phyloP scores from a whole-genome alignment of 2,113 vertebrate species.

The Saccopteryx leptura region DNA sequence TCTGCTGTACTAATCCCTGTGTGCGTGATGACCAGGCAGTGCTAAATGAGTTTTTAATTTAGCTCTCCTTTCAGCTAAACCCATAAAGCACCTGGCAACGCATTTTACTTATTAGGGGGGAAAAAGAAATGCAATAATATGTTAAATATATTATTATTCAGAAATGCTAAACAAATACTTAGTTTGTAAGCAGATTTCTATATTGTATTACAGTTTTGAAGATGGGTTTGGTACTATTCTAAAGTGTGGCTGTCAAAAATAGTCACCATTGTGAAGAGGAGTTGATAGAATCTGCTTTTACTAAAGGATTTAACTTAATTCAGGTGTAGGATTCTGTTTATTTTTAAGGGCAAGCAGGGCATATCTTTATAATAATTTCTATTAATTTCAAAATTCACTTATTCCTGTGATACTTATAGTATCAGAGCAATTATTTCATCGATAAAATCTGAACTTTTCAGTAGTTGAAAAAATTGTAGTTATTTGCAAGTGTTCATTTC shows the following conservation, averaged over 20 bases:
- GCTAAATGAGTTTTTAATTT: constrained; percentile 79
- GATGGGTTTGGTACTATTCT: constrained; percentile 82
- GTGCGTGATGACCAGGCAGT: constrained; percentile 79
- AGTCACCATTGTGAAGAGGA: constrained; percentile 76
- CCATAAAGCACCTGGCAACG: constrained; percentile 80
- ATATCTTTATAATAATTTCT: constrained; percentile 73
- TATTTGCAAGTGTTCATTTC: constrained; percentile 56
- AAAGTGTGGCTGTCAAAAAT: constrained; percentile 80
- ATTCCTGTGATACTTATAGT: constrained; percentile 71
- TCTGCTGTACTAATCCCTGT: constrained; percentile 73
- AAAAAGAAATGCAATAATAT: constrained; percentile 79
- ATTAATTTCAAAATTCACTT: constrained; percentile 74
- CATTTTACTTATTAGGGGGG: constrained; percentile 74
- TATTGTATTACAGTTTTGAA: constrained; percentile 83
- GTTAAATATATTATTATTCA: constrained; percentile 83
- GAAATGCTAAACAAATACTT: constrained; percentile 84
- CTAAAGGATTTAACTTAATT: constrained; percentile 86
- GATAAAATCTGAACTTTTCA: constrained; percentile 63
- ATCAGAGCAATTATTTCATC: constrained; percentile 62
- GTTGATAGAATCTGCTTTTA: constrained; percentile 80
- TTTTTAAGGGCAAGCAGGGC: constrained; percentile 82
- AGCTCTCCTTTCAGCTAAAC: constrained; percentile 78
- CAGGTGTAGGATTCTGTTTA: constrained; percentile 82
- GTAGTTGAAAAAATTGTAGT: constrained; percentile 36
- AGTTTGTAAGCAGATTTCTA: constrained; percentile 84